phyloP scores from a whole-genome alignment of 2,113 vertebrate species.

The Cyphomyrus discorhynchus region DNA sequence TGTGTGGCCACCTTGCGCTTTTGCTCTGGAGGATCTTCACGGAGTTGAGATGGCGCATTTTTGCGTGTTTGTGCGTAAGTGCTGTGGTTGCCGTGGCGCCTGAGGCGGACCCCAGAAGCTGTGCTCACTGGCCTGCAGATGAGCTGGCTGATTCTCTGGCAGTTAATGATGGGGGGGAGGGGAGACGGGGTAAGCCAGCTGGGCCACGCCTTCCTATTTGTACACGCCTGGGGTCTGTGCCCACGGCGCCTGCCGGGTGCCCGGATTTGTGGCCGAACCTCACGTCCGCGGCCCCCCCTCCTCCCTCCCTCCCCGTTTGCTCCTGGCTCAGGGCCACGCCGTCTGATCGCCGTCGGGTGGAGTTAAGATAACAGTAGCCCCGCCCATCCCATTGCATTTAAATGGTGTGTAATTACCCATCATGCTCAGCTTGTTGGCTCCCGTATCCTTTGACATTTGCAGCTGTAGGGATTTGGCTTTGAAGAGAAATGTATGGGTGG shows the following conservation, averaged over 20 bases:
- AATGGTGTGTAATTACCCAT: not conserved
- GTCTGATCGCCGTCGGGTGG: not conserved
- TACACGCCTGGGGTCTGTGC: not conserved
- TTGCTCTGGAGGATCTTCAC: not conserved
- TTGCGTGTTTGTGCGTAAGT: not conserved
- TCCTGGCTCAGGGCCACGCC: not conserved
- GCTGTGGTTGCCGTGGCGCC: not conserved
- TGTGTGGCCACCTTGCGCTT: not conserved
- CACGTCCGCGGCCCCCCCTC: too few species aligned
- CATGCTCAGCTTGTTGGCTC: not conserved
- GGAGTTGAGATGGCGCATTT: not conserved
- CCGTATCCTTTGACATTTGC: not conserved
- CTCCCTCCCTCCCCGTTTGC: not conserved
- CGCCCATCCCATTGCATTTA: not conserved
- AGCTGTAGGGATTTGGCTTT: not conserved
- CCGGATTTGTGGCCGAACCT: not conserved
- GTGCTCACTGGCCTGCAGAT: not conserved
- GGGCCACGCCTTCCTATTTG: not conserved
- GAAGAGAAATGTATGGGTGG: not conserved
- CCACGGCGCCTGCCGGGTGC: not conserved
- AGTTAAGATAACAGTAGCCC: not conserved
- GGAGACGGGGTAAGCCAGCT: not conserved
- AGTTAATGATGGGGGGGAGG: not conserved
- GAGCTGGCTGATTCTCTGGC: not conserved
- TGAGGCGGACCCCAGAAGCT: not conserved